Conservation (phyloP, 1,140 invertebrate genomes). For the Telenomus remus region DNA sequence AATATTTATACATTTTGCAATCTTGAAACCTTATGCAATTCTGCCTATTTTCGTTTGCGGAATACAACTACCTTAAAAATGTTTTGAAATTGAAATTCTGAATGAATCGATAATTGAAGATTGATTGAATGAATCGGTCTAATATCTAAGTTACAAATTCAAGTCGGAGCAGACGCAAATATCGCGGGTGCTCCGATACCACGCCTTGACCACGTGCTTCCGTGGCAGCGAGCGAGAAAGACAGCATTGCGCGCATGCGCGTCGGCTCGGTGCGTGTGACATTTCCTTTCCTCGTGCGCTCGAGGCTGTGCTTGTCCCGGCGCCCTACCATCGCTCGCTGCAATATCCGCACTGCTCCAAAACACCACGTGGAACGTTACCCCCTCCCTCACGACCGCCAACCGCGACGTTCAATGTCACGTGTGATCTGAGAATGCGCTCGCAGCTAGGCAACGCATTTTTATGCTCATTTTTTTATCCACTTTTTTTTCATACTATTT, state of each 20-base stretch:
- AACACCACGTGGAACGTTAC: conserved; percentile 46
- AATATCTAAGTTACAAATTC: conserved; percentile 30
- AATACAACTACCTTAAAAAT: no score
- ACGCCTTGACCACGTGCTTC: conserved; percentile 58
- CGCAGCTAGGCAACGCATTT: conserved; percentile 20
- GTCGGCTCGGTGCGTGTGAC: conserved; percentile 36
- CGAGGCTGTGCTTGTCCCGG: conserved; percentile 10
- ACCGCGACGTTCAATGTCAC: conserved; percentile 57
- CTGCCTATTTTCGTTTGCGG: no score
- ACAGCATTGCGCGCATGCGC: conserved; percentile 46
- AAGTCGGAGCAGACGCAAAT: conserved; percentile 32
- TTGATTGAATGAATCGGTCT: no score
- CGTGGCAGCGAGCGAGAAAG: conserved; percentile 36
- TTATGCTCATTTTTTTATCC: no score
- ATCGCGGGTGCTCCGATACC: conserved; percentile 25
- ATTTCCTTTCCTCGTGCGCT: conserved; percentile 46
- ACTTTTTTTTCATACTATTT: no score
- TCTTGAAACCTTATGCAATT: no score
- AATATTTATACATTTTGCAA: no score
- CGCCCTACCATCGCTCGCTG: conserved; percentile 28
- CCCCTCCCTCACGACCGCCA: conserved; percentile 38
- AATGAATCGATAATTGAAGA: neutral
- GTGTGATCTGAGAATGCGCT: conserved; percentile 45
- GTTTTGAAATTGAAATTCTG: neutral
- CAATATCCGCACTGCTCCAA: conserved; percentile 38